A percentile compares a stretch with the other conserved stretches of the same genome.
Evolutionary conservation across 2,113 vertebrate species (phyloP).

Genomic region (Acinonyx jubatus): DNA sequence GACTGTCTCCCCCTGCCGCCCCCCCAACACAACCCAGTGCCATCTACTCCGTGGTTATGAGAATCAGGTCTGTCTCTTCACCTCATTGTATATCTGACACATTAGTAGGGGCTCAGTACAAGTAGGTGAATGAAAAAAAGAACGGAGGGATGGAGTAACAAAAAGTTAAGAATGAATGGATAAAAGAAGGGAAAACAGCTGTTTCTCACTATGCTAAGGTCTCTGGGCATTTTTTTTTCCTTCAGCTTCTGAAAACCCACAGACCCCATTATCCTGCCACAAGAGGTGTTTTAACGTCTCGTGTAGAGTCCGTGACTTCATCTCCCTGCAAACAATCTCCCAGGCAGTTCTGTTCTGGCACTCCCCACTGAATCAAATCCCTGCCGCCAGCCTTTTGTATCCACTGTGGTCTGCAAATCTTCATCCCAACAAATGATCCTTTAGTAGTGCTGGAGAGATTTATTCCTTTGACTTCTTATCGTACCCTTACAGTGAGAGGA

Average conservation of each 20-base stretch:
- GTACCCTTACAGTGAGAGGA: not conserved
- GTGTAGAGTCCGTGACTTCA: not conserved
- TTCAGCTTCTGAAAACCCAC: not conserved
- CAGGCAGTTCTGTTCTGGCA: not conserved
- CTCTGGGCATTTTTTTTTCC: not conserved
- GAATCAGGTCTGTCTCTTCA: not conserved
- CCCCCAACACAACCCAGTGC: not conserved
- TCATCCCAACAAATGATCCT: conserved; percentile 27
- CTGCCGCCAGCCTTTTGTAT: not conserved
- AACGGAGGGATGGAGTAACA: not conserved
- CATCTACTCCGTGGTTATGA: not conserved
- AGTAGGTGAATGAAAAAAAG: not conserved
- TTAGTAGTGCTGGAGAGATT: conserved; percentile 20
- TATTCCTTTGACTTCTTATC: not conserved
- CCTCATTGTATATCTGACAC: not conserved
- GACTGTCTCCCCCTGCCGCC: not conserved
- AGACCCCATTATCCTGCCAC: not conserved
- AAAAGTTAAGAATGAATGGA: not conserved
- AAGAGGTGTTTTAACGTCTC: not conserved
- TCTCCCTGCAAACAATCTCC: not conserved
- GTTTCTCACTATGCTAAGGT: not conserved
- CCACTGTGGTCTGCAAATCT: conserved; percentile 5
- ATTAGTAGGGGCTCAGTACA: not conserved
- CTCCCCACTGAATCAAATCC: not conserved
- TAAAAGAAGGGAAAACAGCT: not conserved